Evolutionary conservation across 2,797 vertebrate species (phyloP).

Genomic region (Oreochromis grahami): DNA sequence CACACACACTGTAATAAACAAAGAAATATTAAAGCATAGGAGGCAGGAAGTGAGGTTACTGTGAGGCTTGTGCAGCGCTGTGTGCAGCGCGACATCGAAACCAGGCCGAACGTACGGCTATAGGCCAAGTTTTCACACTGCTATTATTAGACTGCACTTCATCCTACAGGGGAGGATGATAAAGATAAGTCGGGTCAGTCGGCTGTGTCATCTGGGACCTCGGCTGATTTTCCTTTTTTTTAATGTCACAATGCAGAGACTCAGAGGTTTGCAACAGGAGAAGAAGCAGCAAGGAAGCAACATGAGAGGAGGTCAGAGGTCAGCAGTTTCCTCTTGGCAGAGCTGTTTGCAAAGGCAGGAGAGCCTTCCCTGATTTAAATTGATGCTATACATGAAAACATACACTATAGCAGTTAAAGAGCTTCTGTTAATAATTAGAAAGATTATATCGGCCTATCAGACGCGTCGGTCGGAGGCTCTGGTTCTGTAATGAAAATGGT

Average conservation of each 20-base stretch:
- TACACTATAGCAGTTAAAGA: background rate
- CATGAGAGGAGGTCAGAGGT: background rate
- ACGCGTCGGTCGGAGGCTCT: background rate
- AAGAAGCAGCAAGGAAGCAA: background rate
- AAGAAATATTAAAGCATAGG: background rate
- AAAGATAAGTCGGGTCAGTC: conserved; percentile 43
- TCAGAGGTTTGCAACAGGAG: background rate
- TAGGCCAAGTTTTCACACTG: conserved; percentile 12
- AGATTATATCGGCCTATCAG: background rate
- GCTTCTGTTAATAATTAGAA: background rate
- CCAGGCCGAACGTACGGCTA: conserved; percentile 22
- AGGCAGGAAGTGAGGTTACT: background rate
- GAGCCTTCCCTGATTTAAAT: background rate
- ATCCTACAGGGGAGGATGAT: conserved; percentile 42
- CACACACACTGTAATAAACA: background rate
- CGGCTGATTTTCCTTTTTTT: background rate
- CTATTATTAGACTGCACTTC: conserved; percentile 45
- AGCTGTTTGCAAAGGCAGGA: background rate
- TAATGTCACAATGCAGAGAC: conserved; percentile 8
- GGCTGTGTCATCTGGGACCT: conserved; percentile 30
- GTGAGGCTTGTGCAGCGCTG: background rate
- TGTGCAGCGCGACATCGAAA: conserved; percentile 8
- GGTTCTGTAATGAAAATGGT: background rate
- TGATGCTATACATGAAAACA: background rate
- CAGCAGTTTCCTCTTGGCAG: background rate